These are phyloP conservation scores for Anoplolepis gracilipes DNA, from an alignment of 1,140 invertebrate species.

Conservation along the genomic window DNA sequence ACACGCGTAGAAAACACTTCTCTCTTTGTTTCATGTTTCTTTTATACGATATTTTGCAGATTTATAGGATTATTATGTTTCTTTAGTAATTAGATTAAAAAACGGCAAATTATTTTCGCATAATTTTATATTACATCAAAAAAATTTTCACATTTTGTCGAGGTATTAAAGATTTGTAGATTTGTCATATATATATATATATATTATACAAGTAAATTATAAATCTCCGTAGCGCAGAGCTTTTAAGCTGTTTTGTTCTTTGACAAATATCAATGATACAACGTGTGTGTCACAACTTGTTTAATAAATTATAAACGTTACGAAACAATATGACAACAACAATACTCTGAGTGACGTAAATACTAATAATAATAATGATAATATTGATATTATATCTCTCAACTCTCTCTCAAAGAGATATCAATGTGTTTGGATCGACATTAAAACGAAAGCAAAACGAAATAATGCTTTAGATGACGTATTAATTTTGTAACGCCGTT, in stretches of 20 bases:
- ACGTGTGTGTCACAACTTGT: slow-evolving; percentile 54
- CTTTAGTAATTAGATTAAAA: not conserved
- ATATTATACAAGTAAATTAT: not conserved
- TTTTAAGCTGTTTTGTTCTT: slow-evolving; percentile 37
- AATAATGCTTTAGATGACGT: slow-evolving; percentile 51
- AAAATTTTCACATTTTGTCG: not conserved
- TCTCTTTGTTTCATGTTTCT: not conserved
- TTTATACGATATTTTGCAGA: no score
- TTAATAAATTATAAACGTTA: slow-evolving; percentile 56
- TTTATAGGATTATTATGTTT: not conserved
- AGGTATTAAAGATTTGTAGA: not conserved
- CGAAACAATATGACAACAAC: slow-evolving; percentile 43
- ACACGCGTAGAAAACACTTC: not conserved
- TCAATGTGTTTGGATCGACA: slow-evolving; percentile 46
- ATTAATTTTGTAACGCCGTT: slow-evolving; percentile 44
- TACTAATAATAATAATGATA: slow-evolving; percentile 59
- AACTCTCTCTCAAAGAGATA: slow-evolving; percentile 58
- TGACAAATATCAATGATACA: slow-evolving; percentile 53
- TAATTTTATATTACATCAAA: not conserved
- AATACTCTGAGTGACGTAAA: slow-evolving; percentile 54
- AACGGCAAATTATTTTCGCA: not conserved
- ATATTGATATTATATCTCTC: slow-evolving; percentile 48
- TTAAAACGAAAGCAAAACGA: slow-evolving; percentile 18
- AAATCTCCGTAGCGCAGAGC: slow-evolving; percentile 21
- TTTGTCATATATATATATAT: no score